Conservation (phyloP, 2,888 invertebrate species). For the Tipula lateralis region DNA sequence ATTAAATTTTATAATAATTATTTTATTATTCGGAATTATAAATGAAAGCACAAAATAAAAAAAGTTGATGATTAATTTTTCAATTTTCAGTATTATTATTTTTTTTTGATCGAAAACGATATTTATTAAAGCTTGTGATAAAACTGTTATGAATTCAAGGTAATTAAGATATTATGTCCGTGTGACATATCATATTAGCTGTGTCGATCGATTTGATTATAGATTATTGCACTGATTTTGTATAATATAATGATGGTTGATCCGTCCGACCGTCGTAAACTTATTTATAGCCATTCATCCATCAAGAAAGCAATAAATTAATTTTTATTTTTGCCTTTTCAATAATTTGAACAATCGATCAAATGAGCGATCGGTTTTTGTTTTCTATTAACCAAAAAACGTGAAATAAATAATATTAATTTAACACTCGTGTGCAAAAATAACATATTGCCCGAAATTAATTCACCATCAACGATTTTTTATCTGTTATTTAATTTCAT, state of each 20-base stretch:
- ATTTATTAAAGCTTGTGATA: background rate
- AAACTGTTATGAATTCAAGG: background rate
- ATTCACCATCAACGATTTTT: background rate
- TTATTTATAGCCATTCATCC: background rate
- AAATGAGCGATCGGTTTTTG: no score
- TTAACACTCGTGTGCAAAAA: no score
- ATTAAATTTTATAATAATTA: slow-evolving; percentile 14
- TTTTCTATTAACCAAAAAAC: no score
- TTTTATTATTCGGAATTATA: background rate
- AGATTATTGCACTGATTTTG: no score
- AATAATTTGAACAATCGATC: no score
- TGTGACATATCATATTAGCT: background rate
- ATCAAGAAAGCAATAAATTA: background rate
- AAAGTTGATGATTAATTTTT: slow-evolving; percentile 3
- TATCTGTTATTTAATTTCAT: background rate
- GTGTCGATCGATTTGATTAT: no score
- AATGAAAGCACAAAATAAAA: background rate
- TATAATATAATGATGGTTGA: no score
- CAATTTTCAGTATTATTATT: background rate
- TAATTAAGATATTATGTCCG: background rate
- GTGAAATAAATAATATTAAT: background rate
- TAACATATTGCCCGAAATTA: background rate
- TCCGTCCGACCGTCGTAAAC: background rate
- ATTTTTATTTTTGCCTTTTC: background rate
- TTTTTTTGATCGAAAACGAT: background rate